Evolutionary conservation across 1,140 invertebrate species (phyloP).

Genomic region (Phymorhynchus buccinoides): DNA sequence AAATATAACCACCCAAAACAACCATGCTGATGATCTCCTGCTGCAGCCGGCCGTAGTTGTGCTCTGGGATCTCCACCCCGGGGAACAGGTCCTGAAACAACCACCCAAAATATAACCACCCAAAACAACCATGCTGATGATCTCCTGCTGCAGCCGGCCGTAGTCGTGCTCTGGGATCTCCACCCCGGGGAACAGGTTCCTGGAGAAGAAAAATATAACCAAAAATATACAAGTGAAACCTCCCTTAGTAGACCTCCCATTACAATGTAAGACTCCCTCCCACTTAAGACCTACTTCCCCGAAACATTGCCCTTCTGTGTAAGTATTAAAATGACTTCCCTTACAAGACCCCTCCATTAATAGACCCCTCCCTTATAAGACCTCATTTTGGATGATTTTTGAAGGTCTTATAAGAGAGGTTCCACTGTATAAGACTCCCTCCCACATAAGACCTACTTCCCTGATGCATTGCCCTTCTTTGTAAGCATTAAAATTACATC

Average conservation of each 20-base stretch:
- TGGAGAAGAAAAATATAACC: background rate
- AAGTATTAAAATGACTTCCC: too few relatives aligned
- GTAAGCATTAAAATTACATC: too few relatives aligned
- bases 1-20: background rate
- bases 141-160: slow-evolving; percentile 69
- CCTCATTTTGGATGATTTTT: too few relatives aligned
- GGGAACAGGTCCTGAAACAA: slow-evolving; percentile 73
- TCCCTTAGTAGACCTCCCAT: background rate
- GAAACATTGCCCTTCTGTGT: too few relatives aligned
- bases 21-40: slow-evolving; percentile 63
- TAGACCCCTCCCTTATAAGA: too few relatives aligned
- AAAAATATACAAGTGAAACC: background rate
- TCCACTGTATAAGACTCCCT: too few relatives aligned
- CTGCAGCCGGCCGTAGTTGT: slow-evolving; percentile 72
- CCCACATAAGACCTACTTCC: too few relatives aligned
- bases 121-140: slow-evolving; percentile 48
- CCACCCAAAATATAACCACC: background rate
- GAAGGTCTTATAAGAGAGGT: too few relatives aligned
- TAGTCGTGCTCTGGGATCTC: slow-evolving; percentile 74
- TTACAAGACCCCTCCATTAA: too few relatives aligned
- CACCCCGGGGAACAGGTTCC: slow-evolving; percentile 74
- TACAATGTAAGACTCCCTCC: too few relatives aligned
- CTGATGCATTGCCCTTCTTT: too few relatives aligned
- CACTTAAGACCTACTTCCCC: too few relatives aligned
- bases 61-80: slow-evolving; percentile 72